Evolutionary conservation across 2,113 vertebrate genomes (phyloP).

Genomic region (Heptranchias perlo): DNA sequence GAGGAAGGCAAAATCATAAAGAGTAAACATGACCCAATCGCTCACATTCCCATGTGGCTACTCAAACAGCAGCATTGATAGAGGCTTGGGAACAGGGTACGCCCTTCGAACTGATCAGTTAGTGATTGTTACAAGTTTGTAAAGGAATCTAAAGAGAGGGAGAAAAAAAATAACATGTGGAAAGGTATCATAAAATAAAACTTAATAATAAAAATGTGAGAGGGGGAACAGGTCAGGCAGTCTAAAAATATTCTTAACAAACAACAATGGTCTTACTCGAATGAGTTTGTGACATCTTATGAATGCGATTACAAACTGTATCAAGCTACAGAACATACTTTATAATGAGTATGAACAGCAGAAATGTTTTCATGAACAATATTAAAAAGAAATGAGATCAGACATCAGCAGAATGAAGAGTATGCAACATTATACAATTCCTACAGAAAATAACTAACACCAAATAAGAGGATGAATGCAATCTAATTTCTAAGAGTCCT

Average conservation of each 20-base stretch:
- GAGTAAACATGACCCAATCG: not conserved
- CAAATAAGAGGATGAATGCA: constrained; percentile 23
- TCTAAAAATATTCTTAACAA: not conserved
- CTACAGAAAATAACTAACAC: constrained; percentile 27
- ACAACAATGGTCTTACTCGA: not conserved
- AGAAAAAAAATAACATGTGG: not conserved
- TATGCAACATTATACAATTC: constrained; percentile 13
- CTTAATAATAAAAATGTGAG: not conserved
- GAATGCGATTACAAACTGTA: too few relatives aligned
- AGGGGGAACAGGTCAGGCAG: not conserved
- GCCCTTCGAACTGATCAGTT: not conserved
- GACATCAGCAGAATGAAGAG: not conserved
- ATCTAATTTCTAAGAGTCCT: constrained; percentile 51
- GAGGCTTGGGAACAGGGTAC: not conserved
- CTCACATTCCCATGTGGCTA: not conserved
- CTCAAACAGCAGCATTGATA: not conserved
- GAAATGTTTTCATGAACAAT: not conserved
- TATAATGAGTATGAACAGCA: not conserved
- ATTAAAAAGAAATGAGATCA: not conserved
- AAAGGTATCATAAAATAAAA: not conserved
- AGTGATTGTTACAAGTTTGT: not conserved
- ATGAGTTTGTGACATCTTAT: not conserved
- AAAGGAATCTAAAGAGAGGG: not conserved
- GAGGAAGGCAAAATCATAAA: not conserved
- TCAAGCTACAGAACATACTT: not conserved